Base-by-base conservation (phyloP, 2,888 invertebrate species). In the Iselma pallidipennis region DNA sequence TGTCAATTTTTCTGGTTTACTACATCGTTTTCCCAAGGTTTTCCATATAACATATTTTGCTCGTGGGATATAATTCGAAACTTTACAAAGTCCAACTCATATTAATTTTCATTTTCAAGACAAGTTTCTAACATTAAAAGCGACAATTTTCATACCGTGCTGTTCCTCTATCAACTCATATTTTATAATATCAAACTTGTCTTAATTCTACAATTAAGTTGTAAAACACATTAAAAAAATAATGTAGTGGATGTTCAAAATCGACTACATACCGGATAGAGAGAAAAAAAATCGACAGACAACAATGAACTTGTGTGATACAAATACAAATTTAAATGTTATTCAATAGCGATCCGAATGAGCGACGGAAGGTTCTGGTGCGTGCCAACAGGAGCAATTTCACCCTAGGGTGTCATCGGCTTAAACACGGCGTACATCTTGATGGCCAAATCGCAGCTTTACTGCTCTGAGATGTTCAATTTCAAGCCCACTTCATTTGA, bases 391-490 rank as follows among this genome's bases (percentile, higher is more conserved):
- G 74, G 72, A 76, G 73, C 74, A 78, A 81, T 81, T 71, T 77
- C 72, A 78, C 81, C 79, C 80, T 68, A 65, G 81, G 80, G 81
- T 78, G 78, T 78, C 77, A 77, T 80, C 78, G 70, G 74, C 78
- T 80, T 80, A 80, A 80, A 79, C 80, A 79, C 77, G 78, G 73
- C 78, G 80, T 79, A 80, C 80, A 80, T 81, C 80, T 78, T 79
- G 80, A 80, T 80, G 77, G 78, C 77, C 79, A 75, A 80, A 80
- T 79, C 79, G 79, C 76, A 76, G 77, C 76, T 78, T 80, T 76
- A 78, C 77, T 72, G 71, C 76, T 72, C 71, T 71, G 74, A 78
- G 76, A 78, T 77, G 78, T 72, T 78, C 78, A 77, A 79, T 79
- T 79, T 76, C 74, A 71, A 70, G 74, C 73, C 74, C 75, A 74